These are phyloP conservation scores for Triplophysa tibetana DNA, from an alignment of 2,113 vertebrate genomes.

Conservation along the genomic window DNA sequence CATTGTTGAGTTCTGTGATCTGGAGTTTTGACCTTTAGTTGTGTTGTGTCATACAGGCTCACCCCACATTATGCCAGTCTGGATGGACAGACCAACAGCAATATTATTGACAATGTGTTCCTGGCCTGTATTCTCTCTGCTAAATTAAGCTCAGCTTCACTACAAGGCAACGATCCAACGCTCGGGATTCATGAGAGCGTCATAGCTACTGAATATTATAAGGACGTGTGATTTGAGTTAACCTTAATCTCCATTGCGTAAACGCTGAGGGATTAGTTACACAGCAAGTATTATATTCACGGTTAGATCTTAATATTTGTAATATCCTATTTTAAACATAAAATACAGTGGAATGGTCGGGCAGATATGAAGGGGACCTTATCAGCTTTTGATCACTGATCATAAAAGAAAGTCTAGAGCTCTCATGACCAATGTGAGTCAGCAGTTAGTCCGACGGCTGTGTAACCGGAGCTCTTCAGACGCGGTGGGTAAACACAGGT, in stretches of 20 bases:
- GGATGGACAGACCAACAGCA: not conserved
- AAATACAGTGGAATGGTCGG: not conserved
- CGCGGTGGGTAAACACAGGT: conserved; percentile 51
- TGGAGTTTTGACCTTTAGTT: too few species aligned
- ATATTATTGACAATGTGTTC: conserved; percentile 27
- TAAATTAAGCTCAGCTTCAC: conserved; percentile 57
- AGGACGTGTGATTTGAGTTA: too few species aligned
- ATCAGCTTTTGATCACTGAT: not conserved
- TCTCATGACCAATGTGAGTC: conserved; percentile 16
- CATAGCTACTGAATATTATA: too few species aligned
- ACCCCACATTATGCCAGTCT: too few species aligned
- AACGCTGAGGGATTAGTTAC: too few species aligned
- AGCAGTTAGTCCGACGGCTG: conserved; percentile 32
- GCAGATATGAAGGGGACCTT: not conserved
- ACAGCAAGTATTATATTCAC: too few species aligned
- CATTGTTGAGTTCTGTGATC: too few species aligned
- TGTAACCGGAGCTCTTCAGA: conserved; percentile 16
- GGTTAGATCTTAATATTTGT: too few species aligned
- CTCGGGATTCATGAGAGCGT: too few species aligned
- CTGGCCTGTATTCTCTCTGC: conserved; percentile 50
- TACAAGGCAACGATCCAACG: conserved; percentile 15
- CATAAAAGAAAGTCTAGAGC: not conserved
- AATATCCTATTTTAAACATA: too few species aligned
- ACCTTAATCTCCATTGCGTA: too few species aligned
- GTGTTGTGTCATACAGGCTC: too few species aligned